These are phyloP conservation scores for Montipora efflorescens DNA, from an alignment of 64 coral and sea anemone species.

Conservation along the genomic window DNA sequence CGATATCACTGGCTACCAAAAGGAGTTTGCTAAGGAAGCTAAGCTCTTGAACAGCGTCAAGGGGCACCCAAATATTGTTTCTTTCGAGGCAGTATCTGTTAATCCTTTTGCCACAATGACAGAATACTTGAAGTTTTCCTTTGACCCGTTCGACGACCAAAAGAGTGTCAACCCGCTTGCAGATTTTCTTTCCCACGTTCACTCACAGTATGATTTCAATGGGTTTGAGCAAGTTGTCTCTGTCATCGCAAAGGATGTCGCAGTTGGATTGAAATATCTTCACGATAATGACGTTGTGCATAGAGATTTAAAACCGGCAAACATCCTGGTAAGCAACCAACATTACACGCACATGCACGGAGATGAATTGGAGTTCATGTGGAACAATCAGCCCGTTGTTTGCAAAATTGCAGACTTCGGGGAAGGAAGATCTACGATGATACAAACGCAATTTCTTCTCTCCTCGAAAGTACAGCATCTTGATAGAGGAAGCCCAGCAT, in stretches of 20 bases:
- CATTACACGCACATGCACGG: neutral
- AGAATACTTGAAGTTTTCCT: neutral
- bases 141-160: neutral
- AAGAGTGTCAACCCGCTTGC: neutral
- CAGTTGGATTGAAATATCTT: slow-evolving; percentile 7
- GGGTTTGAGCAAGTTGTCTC: neutral
- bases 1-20: neutral
- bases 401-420: slow-evolving; percentile 2
- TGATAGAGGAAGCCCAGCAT: neutral
- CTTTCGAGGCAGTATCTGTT: neutral
- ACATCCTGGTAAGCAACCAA: neutral
- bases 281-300: neutral
- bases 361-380: neutral
- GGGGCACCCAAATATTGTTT: neutral
- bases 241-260: neutral
- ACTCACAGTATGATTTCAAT: neutral
- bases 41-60: slow-evolving; percentile 2
- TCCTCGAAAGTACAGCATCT: neutral
- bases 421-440: slow-evolving; percentile 2
- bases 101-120: neutral
- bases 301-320: slow-evolving; percentile 7
- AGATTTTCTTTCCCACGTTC: neutral
- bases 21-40: neutral
- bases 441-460: neutral
- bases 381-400: neutral